Conservation (phyloP, 2,888 invertebrate species). For the Plemyria rubiginata region DNA sequence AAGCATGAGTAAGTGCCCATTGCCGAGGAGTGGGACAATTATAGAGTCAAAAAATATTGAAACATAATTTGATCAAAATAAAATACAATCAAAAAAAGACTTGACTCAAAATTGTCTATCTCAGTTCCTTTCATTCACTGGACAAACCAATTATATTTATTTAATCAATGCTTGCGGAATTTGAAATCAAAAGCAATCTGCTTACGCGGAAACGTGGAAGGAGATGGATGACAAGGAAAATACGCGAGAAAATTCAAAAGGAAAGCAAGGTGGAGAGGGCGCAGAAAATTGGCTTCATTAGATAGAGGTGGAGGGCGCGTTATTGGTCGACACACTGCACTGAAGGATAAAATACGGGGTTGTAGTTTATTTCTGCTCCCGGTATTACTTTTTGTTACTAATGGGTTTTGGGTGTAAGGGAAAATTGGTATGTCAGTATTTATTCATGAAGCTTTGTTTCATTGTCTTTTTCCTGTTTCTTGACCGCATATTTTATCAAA, state of each 20-base stretch:
- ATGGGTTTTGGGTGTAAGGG: conserved; percentile 6
- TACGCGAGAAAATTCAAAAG: conserved; percentile 80
- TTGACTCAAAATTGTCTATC: neutral
- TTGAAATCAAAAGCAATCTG: conserved; percentile 82
- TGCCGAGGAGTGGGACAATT: too few relatives aligned
- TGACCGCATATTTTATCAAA: neutral
- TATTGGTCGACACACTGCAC: conserved; percentile 59
- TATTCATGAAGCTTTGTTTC: conserved; percentile 6
- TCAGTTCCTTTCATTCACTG: conserved; percentile 22
- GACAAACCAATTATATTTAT: conserved; percentile 60
- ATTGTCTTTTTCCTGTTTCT: neutral
- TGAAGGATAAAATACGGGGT: conserved; percentile 31
- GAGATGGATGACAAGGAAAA: conserved; percentile 82
- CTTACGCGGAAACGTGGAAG: conserved; percentile 72
- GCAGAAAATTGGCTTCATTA: conserved; percentile 83
- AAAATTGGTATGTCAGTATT: conserved; percentile 8
- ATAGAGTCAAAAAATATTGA: neutral
- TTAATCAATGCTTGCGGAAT: conserved; percentile 76
- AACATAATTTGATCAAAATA: neutral
- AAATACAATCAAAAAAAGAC: neutral
- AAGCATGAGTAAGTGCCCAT: neutral
- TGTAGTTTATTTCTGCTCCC: conserved; percentile 21
- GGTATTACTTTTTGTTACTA: conserved; percentile 20
- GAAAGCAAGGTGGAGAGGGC: conserved; percentile 76
- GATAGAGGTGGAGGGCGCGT: conserved; percentile 65